Evolutionary conservation across 2,113 vertebrate species (phyloP).

Genomic region (Promerops cafer): DNA sequence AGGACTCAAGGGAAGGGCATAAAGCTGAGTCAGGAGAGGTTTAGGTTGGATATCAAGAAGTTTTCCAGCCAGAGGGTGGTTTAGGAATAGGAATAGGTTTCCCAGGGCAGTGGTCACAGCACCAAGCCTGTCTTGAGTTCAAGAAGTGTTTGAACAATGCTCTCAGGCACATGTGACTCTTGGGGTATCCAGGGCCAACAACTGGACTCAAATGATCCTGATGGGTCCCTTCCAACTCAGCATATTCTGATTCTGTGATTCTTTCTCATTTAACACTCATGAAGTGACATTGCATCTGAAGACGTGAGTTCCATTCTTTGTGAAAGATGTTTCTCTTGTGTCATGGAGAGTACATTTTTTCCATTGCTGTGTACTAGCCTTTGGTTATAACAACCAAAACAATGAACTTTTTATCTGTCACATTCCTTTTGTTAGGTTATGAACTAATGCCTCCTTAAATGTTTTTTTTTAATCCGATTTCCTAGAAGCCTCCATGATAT

Average conservation of each 20-base stretch:
- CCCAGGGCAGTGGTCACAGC: not conserved
- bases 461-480: not conserved
- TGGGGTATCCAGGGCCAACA: not conserved
- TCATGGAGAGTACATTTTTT: not conserved
- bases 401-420: not conserved
- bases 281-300: not conserved
- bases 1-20: not conserved
- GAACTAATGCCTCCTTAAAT: not conserved
- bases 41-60: not conserved
- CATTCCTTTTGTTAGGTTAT: not conserved
- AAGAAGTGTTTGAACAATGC: not conserved
- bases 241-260: not conserved
- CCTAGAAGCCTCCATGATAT: not conserved
- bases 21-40: not conserved
- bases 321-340: rapidly evolving
- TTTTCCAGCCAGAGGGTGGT: not conserved
- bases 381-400: not conserved
- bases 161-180: not conserved
- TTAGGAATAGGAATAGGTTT: not conserved
- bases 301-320: not conserved
- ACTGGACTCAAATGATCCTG: not conserved
- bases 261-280: not conserved
- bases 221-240: not conserved
- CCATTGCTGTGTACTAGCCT: not conserved
- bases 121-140: not conserved